phyloP scores from a whole-genome alignment of 2,888 invertebrate genomes.

The Exephanes ischioxanthus region DNA sequence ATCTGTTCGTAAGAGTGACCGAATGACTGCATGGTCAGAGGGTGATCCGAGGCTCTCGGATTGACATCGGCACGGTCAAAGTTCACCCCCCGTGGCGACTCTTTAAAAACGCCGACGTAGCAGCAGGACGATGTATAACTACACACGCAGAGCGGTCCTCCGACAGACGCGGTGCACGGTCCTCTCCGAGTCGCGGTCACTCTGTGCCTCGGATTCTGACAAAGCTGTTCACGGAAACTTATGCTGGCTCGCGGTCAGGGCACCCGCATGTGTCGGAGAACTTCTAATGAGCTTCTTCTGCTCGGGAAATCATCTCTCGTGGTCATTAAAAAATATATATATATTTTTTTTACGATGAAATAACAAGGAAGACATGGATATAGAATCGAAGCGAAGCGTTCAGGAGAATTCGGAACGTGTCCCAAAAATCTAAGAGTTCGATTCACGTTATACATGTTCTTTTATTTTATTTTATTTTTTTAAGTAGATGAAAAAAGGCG shows the following conservation, averaged over 20 bases:
- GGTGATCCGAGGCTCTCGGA: constrained; percentile 66
- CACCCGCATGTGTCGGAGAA: constrained; percentile 66
- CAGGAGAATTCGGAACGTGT: background rate
- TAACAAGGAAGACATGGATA: background rate
- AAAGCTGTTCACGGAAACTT: constrained; percentile 77
- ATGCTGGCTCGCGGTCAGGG: constrained; percentile 45
- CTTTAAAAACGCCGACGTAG: constrained; percentile 77
- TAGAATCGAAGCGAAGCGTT: background rate
- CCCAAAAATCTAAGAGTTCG: background rate
- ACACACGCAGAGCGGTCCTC: constrained; percentile 30
- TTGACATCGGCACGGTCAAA: constrained; percentile 81
- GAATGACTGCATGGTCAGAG: constrained; percentile 43
- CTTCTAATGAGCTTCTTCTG: constrained; percentile 60
- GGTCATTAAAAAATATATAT: constrained; percentile 31
- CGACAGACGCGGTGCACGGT: constrained; percentile 69
- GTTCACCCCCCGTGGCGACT: constrained; percentile 77
- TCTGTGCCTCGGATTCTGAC: constrained; percentile 67
- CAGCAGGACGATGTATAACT: constrained; percentile 52
- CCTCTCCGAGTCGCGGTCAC: constrained; percentile 59
- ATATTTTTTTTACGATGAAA: constrained; percentile 10
- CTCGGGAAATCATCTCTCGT: constrained; percentile 47
- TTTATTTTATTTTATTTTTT: background rate
- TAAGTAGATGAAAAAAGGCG: constrained; percentile 10
- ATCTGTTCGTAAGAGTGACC: constrained; percentile 51
- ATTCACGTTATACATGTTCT: background rate